Evolutionary conservation across 2,113 vertebrate species (phyloP).

Genomic region (Limanda limanda): DNA sequence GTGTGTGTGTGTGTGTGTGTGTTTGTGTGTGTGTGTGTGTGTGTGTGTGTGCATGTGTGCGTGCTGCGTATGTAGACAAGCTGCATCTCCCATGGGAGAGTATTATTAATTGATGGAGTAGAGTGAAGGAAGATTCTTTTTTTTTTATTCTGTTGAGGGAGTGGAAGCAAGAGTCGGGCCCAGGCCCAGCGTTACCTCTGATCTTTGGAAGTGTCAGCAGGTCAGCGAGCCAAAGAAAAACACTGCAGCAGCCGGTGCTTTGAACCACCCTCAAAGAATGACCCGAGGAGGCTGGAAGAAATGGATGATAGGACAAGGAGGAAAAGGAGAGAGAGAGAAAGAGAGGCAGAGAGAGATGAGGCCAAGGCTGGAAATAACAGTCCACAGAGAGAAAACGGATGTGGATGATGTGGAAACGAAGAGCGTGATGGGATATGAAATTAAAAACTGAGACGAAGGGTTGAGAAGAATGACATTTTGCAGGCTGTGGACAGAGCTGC

Average conservation of each 20-base stretch:
- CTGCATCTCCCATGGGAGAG: constrained; percentile 54
- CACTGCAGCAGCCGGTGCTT: constrained; percentile 46
- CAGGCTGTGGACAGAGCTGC: neutral
- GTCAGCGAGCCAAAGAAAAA: constrained; percentile 54
- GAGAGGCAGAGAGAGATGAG: neutral
- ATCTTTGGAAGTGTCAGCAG: constrained; percentile 70
- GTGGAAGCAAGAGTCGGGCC: constrained; percentile 18
- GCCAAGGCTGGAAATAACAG: constrained; percentile 11
- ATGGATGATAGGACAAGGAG: constrained; percentile 22
- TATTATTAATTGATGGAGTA: constrained; percentile 69
- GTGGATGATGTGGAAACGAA: constrained; percentile 11
- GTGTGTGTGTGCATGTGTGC: constrained; percentile 17
- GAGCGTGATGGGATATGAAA: neutral
- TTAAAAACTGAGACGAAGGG: neutral
- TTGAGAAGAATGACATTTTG: constrained; percentile 1
- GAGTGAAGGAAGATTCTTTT: constrained; percentile 30
- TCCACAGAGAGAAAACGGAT: neutral
- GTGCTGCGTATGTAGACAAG: constrained; percentile 65
- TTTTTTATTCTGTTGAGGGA: constrained; percentile 29
- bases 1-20: constrained; percentile 16
- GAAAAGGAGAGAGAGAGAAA: neutral
- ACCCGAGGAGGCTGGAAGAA: constrained; percentile 34
- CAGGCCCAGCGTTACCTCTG: constrained; percentile 56
- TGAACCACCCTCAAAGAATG: constrained; percentile 65
- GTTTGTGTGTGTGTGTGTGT: neutral